Evolutionary conservation across 1,140 invertebrate genomes (phyloP).

Genomic region (Bombus waltoni): DNA sequence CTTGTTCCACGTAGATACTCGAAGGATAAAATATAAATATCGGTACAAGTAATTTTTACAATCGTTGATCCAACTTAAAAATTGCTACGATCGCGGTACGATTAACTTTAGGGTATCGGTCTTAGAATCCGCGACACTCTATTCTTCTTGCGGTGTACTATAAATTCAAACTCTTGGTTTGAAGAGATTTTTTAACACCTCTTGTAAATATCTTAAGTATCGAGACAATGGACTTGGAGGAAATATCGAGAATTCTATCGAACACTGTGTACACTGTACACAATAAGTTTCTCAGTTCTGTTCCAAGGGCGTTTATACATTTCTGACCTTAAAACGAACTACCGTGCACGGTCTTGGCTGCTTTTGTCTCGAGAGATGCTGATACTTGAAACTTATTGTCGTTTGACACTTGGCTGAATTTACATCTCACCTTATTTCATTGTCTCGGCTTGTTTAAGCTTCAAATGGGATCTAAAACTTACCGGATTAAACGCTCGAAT

Average conservation of each 20-base stretch:
- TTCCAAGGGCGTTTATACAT: background rate
- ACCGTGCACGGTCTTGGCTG: background rate
- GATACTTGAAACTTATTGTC: background rate
- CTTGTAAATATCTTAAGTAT: background rate
- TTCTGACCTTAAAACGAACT: background rate
- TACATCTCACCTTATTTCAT: background rate
- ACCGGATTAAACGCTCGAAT: too few species aligned
- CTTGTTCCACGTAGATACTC: too few species aligned
- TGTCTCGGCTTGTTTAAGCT: background rate
- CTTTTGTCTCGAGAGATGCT: background rate
- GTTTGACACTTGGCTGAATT: background rate
- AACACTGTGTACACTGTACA: background rate
- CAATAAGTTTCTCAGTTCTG: background rate
- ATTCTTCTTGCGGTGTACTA: too few species aligned
- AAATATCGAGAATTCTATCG: background rate
- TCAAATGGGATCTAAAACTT: background rate
- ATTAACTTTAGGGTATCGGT: too few species aligned
- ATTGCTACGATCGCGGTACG: too few species aligned
- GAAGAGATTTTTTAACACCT: background rate
- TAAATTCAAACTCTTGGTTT: too few species aligned
- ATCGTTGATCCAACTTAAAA: too few species aligned
- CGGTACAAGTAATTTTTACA: too few species aligned
- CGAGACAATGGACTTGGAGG: background rate
- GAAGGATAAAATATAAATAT: too few species aligned
- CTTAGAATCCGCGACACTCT: too few species aligned